Percentiles rank a stretch among this genome's conserved stretches.
phyloP scores from a whole-genome alignment of 2,888 invertebrate species.

The Xestia sexstrigata region DNA sequence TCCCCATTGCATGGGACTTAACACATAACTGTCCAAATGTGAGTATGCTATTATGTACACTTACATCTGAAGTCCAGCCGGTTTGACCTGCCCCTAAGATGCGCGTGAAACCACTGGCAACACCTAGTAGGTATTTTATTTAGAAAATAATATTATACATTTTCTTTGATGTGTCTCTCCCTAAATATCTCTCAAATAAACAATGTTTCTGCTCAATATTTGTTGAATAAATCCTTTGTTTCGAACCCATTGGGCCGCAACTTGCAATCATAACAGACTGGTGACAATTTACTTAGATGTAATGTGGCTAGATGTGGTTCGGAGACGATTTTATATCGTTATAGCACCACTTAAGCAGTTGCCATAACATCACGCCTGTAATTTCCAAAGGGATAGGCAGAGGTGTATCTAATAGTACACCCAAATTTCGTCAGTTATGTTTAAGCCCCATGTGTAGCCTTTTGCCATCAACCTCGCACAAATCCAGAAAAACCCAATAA shows the following conservation, averaged over 20 bases:
- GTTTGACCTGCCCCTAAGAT: not conserved
- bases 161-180: slow-evolving; percentile 12
- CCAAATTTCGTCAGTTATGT: no score
- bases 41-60: not conserved
- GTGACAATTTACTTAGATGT: slow-evolving; percentile 60
- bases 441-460: no score
- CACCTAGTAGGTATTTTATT: not conserved
- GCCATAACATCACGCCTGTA: no score
- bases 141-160: slow-evolving; percentile 20
- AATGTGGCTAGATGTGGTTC: slow-evolving; percentile 12
- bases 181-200: slow-evolving; percentile 49
- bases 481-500: no score
- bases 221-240: slow-evolving; percentile 78
- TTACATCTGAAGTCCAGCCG: no score
- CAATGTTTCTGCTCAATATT: slow-evolving; percentile 73
- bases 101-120: not conserved
- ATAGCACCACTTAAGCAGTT: not conserved
- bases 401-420: no score
- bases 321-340: not conserved
- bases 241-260: slow-evolving; percentile 79
- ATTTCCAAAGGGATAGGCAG: no score
- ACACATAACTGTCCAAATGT: not conserved
- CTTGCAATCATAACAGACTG: slow-evolving; percentile 80
- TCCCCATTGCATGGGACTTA: not conserved
- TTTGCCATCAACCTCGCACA: no score